Percentiles rank a stretch among this genome's conserved stretches.
Evolutionary conservation across 2,888 invertebrate genomes (phyloP).

Genomic region (Calameuta idolon): DNA sequence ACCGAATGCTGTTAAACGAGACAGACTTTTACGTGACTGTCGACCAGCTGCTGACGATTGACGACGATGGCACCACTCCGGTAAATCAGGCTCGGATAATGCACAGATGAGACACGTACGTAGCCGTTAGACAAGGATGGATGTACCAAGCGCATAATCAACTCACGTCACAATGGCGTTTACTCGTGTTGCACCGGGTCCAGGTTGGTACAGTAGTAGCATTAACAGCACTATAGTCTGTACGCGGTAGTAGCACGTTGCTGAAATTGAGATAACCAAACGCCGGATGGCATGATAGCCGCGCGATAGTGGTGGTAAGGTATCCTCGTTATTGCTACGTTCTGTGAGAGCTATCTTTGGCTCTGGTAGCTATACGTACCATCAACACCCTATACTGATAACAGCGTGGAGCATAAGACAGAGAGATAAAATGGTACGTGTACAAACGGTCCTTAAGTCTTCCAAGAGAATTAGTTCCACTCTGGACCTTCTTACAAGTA

Average conservation of each 20-base stretch:
- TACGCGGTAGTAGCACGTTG: constrained; percentile 21
- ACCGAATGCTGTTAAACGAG: neutral
- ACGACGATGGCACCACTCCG: neutral
- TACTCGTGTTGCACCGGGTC: constrained; percentile 8
- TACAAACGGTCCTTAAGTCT: neutral
- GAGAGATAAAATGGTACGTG: neutral
- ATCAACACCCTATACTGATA: neutral
- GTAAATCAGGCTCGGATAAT: neutral
- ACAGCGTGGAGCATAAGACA: neutral
- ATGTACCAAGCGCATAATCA: constrained; percentile 33
- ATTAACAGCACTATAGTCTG: neutral
- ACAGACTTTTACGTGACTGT: neutral
- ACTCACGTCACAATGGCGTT: constrained; percentile 43
- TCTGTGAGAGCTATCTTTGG: neutral
- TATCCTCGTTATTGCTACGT: neutral
- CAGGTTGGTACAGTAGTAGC: neutral
- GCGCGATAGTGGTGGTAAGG: neutral
- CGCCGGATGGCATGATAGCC: constrained; percentile 28
- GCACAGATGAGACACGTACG: neutral
- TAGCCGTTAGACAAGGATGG: constrained; percentile 6
- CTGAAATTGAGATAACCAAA: constrained; percentile 37
- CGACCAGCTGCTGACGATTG: neutral
- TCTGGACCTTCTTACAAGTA: neutral
- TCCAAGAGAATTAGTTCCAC: neutral
- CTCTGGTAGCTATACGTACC: neutral